phyloP scores from a whole-genome alignment of 2,113 vertebrate species.

The Maccullochella peelii region DNA sequence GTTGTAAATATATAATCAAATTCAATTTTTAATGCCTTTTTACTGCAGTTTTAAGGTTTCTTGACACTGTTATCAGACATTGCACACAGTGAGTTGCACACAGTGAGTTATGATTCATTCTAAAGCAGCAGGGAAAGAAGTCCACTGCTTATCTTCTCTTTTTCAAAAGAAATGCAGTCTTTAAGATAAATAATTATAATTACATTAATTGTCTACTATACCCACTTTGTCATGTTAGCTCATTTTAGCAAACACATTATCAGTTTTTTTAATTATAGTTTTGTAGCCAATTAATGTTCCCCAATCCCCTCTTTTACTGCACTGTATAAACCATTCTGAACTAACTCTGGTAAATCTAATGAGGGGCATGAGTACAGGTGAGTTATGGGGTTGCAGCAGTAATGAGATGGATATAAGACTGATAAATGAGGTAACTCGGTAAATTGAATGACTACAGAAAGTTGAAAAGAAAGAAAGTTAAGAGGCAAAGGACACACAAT shows the following conservation, averaged over 20 bases:
- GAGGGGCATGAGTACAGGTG: background rate
- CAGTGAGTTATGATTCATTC: background rate
- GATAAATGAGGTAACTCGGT: background rate
- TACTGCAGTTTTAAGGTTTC: constrained; percentile 7
- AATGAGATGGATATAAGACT: background rate
- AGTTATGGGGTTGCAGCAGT: background rate
- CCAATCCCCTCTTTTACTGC: background rate
- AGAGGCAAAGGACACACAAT: background rate
- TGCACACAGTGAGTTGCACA: background rate
- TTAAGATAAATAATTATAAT: background rate
- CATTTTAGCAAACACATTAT: background rate
- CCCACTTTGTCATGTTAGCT: background rate
- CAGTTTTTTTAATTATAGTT: background rate
- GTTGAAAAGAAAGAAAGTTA: background rate
- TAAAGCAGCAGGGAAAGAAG: background rate
- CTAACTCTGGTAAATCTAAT: background rate
- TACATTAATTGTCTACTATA: background rate
- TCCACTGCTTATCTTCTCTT: background rate
- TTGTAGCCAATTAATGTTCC: background rate
- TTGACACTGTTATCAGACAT: constrained; percentile 2
- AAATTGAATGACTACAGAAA: background rate
- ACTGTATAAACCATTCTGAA: background rate
- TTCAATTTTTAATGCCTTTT: background rate
- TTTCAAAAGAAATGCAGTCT: constrained; percentile 3
- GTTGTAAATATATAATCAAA: background rate